Percentiles rank a stretch among this genome's conserved stretches.
Evolutionary conservation across 92 coral and sea anemone genomes (phyloP).

Genomic region (Scolanthus callimorphus): DNA sequence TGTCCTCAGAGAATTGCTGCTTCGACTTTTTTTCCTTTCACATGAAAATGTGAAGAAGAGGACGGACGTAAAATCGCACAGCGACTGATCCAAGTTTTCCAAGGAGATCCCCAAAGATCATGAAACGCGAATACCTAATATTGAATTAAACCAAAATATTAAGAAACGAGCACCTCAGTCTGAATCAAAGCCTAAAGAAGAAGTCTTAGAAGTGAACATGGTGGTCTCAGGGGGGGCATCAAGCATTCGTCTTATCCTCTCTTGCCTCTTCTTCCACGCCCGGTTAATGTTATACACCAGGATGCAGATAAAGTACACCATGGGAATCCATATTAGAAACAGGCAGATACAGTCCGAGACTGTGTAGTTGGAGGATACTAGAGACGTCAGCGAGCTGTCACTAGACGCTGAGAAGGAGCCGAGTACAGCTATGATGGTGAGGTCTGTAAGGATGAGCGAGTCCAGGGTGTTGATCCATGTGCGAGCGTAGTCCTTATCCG

Average conservation of each 20-base stretch:
- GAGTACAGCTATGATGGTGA: constrained; percentile 28
- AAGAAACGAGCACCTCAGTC: too few relatives aligned
- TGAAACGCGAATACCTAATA: too few relatives aligned
- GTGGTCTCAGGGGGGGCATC: not conserved
- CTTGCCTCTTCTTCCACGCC: constrained; percentile 8
- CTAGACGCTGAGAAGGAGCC: constrained; percentile 36
- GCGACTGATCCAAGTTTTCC: too few relatives aligned
- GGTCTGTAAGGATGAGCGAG: constrained; percentile 32
- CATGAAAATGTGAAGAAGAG: too few relatives aligned
- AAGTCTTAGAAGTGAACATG: not conserved
- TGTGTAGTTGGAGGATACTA: constrained; percentile 15
- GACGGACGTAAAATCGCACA: too few relatives aligned
- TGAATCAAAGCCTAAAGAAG: not conserved
- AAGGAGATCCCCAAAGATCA: too few relatives aligned
- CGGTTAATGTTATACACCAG: constrained; percentile 7
- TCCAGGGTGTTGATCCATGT: constrained; percentile 32
- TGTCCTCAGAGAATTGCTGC: too few relatives aligned
- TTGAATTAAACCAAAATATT: too few relatives aligned
- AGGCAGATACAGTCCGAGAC: constrained; percentile 20
- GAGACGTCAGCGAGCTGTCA: constrained; percentile 15
- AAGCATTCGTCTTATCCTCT: not conserved
- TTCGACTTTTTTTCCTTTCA: too few relatives aligned
- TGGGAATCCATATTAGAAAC: constrained; percentile 48
- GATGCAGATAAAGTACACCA: constrained; percentile 23
- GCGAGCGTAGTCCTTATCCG: not conserved